Conservation (phyloP, 2,797 vertebrate species). For the Percopsis omiscomaycus region DNA sequence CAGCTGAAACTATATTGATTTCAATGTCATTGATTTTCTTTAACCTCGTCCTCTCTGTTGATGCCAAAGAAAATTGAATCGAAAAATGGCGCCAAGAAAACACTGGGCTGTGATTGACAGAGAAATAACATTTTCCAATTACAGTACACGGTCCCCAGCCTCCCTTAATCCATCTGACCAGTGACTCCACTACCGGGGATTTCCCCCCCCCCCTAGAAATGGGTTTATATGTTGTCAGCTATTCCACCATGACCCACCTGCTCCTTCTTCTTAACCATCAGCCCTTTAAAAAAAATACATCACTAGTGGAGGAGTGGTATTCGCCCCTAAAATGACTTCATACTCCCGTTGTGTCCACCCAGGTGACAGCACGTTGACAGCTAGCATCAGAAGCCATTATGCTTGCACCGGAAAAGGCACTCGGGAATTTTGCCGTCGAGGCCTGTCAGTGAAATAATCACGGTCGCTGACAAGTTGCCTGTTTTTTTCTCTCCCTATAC, state of each 20-base stretch:
- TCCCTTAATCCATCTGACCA: slow-evolving; percentile 55
- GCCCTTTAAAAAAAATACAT: slow-evolving; percentile 14
- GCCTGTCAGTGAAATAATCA: slow-evolving; percentile 57
- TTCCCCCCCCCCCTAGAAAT: slow-evolving; percentile 33
- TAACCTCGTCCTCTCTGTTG: slow-evolving; percentile 33
- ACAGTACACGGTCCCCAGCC: slow-evolving; percentile 43
- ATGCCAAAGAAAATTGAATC: not conserved
- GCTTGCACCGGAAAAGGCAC: slow-evolving; percentile 45
- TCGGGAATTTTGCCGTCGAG: slow-evolving; percentile 48
- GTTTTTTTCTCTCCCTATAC: not conserved
- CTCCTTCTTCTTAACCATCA: slow-evolving; percentile 18
- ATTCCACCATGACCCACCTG: slow-evolving; percentile 39
- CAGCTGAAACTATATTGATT: slow-evolving; percentile 14
- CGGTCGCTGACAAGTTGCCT: slow-evolving; percentile 41
- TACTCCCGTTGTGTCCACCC: slow-evolving; percentile 40
- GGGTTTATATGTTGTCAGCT: slow-evolving; percentile 54
- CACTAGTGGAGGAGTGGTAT: slow-evolving; percentile 33
- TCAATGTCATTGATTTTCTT: slow-evolving; percentile 44
- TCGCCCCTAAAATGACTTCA: slow-evolving; percentile 51
- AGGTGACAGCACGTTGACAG: slow-evolving; percentile 56
- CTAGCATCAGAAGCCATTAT: slow-evolving; percentile 69
- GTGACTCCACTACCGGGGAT: slow-evolving; percentile 42
- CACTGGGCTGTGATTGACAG: slow-evolving; percentile 46
- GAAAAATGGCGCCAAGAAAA: slow-evolving; percentile 16
- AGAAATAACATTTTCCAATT: slow-evolving; percentile 62